phyloP scores from a whole-genome alignment of 2,888 invertebrate species.

The Polyommatus iphigenia region DNA sequence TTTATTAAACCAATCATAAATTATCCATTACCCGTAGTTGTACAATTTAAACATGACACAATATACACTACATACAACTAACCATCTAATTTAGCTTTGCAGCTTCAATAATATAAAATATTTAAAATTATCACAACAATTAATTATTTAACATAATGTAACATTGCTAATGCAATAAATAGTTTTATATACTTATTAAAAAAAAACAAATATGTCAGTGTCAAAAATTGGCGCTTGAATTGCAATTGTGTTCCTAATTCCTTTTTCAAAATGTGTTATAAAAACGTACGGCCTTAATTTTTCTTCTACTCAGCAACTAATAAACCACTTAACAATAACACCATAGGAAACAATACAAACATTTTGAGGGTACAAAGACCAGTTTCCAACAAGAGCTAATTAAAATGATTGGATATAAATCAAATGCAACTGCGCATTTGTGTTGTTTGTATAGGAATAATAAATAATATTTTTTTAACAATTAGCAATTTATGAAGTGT shows the following conservation, averaged over 20 bases:
- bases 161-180: background rate
- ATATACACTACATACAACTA: conserved; percentile 33
- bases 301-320: background rate
- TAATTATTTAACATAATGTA: background rate
- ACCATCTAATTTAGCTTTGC: background rate
- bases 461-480: background rate
- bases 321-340: background rate
- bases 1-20: conserved; percentile 55
- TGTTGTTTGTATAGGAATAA: background rate
- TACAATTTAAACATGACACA: conserved; percentile 50
- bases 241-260: background rate
- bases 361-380: conserved; percentile 4
- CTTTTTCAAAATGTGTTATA: background rate
- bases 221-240: background rate
- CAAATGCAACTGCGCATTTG: conserved; percentile 13
- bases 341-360: background rate
- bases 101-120: background rate
- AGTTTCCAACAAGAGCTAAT: background rate
- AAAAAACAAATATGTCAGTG: background rate
- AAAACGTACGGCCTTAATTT: background rate
- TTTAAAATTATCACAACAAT: conserved; percentile 5
- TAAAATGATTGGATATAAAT: conserved; percentile 14
- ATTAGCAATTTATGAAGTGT: too few species aligned
- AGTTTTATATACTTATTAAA: background rate
- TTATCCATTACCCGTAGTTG: conserved; percentile 59